Evolutionary conservation across 2,888 invertebrate genomes (phyloP).

Genomic region (Melinaea marsaeus): DNA sequence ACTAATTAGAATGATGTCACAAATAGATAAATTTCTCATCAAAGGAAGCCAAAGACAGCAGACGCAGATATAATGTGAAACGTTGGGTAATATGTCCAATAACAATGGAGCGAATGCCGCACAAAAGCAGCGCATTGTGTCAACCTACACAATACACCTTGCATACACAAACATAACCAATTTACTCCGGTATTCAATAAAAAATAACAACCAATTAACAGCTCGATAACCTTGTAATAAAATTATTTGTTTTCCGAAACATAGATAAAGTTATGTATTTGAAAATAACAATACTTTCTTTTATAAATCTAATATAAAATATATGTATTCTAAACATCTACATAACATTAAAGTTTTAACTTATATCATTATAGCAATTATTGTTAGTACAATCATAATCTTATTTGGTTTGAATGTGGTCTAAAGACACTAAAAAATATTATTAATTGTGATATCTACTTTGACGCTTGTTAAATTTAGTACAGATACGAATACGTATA

Average conservation of each 20-base stretch:
- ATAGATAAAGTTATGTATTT: no score
- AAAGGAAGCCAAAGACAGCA: constrained; percentile 65
- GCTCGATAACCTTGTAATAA: constrained; percentile 41
- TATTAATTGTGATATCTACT: no score
- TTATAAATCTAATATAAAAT: no score
- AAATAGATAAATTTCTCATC: constrained; percentile 52
- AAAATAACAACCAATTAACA: constrained; percentile 49
- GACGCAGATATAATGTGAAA: constrained; percentile 69
- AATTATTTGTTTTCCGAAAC: constrained; percentile 20
- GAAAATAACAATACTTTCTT: no score
- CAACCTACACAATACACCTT: constrained; percentile 72
- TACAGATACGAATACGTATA: no score
- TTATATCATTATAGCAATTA: no score
- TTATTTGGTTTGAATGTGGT: no score
- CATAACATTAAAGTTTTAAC: no score
- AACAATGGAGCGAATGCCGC: constrained; percentile 71
- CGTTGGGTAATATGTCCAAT: constrained; percentile 74
- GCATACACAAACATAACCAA: constrained; percentile 60
- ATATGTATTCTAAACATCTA: no score
- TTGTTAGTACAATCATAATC: no score
- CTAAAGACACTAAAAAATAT: no score
- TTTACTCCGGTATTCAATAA: constrained; percentile 46
- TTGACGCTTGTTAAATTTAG: no score
- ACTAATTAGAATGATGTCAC: constrained; percentile 16
- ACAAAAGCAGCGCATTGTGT: constrained; percentile 73